phyloP scores from a whole-genome alignment of 2,113 vertebrate genomes.

The Aptenodytes forsteri region DNA sequence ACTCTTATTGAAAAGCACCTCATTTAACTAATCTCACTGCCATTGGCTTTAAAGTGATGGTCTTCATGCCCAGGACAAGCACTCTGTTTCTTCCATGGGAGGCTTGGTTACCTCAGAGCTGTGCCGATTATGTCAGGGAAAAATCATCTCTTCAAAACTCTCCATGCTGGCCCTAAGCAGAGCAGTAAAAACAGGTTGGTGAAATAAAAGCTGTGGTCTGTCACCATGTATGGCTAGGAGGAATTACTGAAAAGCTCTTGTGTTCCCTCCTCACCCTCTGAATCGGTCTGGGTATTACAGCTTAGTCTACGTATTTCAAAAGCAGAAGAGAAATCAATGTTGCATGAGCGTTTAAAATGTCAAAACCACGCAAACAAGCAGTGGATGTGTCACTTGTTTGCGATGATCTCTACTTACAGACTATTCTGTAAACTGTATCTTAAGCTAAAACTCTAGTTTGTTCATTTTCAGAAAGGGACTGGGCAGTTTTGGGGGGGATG shows the following conservation, averaged over 20 bases:
- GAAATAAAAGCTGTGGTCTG: neutral
- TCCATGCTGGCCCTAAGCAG: neutral
- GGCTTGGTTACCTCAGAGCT: neutral
- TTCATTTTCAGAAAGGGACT: neutral
- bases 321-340: neutral
- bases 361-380: neutral
- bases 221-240: neutral
- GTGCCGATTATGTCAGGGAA: neutral
- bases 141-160: neutral
- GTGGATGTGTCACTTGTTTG: neutral
- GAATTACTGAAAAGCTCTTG: neutral
- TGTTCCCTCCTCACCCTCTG: neutral
- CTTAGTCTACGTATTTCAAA: neutral
- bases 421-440: neutral
- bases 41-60: neutral
- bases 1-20: neutral
- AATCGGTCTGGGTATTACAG: neutral
- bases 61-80: neutral
- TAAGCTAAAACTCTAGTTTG: neutral
- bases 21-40: neutral
- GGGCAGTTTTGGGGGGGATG: neutral
- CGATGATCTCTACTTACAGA: neutral
- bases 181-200: neutral
- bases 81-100: neutral
- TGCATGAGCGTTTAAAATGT: neutral